Percentiles rank a stretch among this genome's conserved stretches.
Evolutionary conservation across 2,113 vertebrate genomes (phyloP).

Genomic region (Brachirus orientalis): DNA sequence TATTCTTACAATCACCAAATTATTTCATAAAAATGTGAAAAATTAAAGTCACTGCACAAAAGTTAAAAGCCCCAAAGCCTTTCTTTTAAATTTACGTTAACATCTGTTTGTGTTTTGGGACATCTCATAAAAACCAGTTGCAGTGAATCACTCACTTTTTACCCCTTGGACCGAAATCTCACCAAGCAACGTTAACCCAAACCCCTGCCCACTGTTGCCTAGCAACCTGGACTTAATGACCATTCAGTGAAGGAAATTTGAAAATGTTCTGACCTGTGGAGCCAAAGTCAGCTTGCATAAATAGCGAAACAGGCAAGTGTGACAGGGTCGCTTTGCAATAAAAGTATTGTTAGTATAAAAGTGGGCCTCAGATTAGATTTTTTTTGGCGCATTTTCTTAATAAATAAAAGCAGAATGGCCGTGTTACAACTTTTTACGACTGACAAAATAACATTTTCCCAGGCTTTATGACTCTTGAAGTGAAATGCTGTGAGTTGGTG

Average conservation of each 20-base stretch:
- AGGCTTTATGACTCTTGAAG: background rate
- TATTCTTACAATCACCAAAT: background rate
- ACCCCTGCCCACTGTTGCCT: constrained; percentile 14
- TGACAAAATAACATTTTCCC: no score
- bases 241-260: constrained; percentile 17
- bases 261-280: constrained; percentile 15
- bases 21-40: no score
- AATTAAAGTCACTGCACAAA: background rate
- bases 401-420: background rate
- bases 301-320: constrained; percentile 12
- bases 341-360: constrained; percentile 6
- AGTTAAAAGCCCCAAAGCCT: background rate
- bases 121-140: constrained; percentile 2
- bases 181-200: constrained; percentile 27
- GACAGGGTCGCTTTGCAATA: background rate
- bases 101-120: constrained; percentile 13
- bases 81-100: background rate
- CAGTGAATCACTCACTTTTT: constrained; percentile 1
- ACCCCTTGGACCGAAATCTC: constrained; percentile 15
- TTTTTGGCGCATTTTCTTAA: background rate
- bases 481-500: background rate
- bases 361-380: background rate
- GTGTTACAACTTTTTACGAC: no score
- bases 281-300: constrained; percentile 10
- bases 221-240: constrained; percentile 38